Evolutionary conservation across 2,113 vertebrate genomes (phyloP).

Genomic region (Podiceps cristatus): DNA sequence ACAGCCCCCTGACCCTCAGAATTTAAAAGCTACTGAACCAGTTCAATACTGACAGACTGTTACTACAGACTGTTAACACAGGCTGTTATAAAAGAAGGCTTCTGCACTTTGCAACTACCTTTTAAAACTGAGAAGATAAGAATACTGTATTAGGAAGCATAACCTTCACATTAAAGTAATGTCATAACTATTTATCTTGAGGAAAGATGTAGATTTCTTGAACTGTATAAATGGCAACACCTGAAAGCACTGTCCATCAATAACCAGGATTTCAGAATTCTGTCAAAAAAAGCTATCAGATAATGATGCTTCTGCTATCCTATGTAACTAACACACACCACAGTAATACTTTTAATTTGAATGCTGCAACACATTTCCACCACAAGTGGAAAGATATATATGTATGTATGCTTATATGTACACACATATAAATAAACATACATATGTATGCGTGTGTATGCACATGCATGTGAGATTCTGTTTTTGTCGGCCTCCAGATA

Average conservation of each 20-base stretch:
- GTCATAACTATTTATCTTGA: not conserved
- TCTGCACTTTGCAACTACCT: not conserved
- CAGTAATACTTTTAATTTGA: not conserved
- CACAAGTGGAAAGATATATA: not conserved
- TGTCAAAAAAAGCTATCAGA: not conserved
- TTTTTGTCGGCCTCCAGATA: not conserved
- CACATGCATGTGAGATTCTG: not conserved
- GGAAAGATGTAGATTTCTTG: not conserved
- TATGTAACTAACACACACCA: not conserved
- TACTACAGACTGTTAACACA: not conserved
- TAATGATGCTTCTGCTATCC: not conserved
- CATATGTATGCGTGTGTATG: rapidly evolving
- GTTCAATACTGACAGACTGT: not conserved
- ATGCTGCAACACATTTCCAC: not conserved
- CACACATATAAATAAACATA: not conserved
- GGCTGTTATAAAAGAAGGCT: not conserved
- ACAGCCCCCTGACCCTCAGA: not conserved
- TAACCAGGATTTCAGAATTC: not conserved
- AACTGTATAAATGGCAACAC: not conserved
- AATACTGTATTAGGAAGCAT: not conserved
- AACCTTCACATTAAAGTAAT: not conserved
- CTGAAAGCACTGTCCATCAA: not conserved
- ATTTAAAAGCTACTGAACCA: not conserved
- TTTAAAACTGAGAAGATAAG: not conserved
- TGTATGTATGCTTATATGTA: not conserved